Evolutionary conservation across 2,888 invertebrate genomes (phyloP).

Genomic region (Chelonus formosanus): DNA sequence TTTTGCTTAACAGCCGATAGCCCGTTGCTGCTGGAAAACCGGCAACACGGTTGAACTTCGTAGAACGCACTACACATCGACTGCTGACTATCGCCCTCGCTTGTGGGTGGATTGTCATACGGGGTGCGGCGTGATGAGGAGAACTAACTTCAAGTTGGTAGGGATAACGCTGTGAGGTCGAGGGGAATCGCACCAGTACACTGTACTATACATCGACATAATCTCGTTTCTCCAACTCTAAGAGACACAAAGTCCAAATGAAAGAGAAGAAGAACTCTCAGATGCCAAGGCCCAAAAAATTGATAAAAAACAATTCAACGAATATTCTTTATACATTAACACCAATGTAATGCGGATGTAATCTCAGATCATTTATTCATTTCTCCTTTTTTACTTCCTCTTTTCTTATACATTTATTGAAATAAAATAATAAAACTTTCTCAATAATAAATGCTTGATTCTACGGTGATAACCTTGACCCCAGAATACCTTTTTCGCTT

Average conservation of each 20-base stretch:
- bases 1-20: conserved; percentile 19
- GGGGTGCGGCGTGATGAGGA: conserved; percentile 30
- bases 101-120: conserved; percentile 41
- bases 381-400: conserved; percentile 2
- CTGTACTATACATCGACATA: conserved; percentile 50
- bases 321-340: conserved; percentile 47
- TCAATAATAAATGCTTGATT: too few relatives aligned
- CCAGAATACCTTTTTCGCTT: too few relatives aligned
- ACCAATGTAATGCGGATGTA: conserved; percentile 30
- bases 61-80: conserved; percentile 47
- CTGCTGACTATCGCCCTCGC: conserved; percentile 51
- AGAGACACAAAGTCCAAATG: conserved; percentile 47
- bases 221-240: conserved; percentile 53
- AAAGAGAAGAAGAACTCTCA: conserved; percentile 37
- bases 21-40: conserved; percentile 49
- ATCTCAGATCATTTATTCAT: neutral
- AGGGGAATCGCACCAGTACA: conserved; percentile 30
- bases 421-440: too few relatives aligned
- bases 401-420: neutral
- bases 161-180: conserved; percentile 27
- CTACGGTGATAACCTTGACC: too few relatives aligned
- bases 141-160: conserved; percentile 5
- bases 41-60: conserved; percentile 57
- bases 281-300: conserved; percentile 30
- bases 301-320: conserved; percentile 10